Conservation (phyloP, 2,888 invertebrate species). For the Phoenoteleia sp. region DNA sequence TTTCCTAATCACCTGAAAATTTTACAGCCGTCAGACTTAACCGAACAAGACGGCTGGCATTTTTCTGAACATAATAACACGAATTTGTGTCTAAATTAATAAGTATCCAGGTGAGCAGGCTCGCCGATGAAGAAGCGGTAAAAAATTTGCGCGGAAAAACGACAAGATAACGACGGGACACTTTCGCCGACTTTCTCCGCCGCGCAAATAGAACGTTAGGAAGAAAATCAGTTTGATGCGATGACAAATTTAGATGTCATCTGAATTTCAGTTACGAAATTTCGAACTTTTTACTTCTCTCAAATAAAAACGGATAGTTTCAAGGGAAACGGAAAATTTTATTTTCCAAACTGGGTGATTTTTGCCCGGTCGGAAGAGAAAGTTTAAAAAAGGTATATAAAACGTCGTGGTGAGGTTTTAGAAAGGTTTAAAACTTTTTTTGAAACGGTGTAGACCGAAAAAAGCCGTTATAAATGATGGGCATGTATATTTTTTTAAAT, state of each 20-base stretch:
- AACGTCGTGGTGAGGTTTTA: no score
- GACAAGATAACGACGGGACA: constrained; percentile 61
- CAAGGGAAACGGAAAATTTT: neutral
- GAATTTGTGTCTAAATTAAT: constrained; percentile 28
- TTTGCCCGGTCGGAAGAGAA: no score
- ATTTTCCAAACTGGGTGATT: no score
- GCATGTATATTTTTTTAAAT: no score
- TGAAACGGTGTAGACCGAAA: no score
- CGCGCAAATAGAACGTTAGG: constrained; percentile 53
- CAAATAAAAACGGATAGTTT: no score
- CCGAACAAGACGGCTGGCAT: neutral
- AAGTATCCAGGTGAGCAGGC: constrained; percentile 26
- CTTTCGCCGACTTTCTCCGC: constrained; percentile 70
- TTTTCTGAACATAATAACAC: neutral
- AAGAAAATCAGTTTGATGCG: constrained; percentile 53
- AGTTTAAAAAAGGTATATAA: no score
- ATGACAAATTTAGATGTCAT: constrained; percentile 46
- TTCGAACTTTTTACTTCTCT: no score
- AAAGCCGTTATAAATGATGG: no score
- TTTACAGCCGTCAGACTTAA: neutral
- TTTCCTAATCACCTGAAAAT: neutral
- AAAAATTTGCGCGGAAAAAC: constrained; percentile 50
- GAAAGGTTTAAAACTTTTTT: no score
- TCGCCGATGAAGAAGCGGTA: constrained; percentile 32
- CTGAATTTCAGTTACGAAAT: neutral